Conservation (phyloP, 2,888 invertebrate genomes). For the Endotricha flammealis region DNA sequence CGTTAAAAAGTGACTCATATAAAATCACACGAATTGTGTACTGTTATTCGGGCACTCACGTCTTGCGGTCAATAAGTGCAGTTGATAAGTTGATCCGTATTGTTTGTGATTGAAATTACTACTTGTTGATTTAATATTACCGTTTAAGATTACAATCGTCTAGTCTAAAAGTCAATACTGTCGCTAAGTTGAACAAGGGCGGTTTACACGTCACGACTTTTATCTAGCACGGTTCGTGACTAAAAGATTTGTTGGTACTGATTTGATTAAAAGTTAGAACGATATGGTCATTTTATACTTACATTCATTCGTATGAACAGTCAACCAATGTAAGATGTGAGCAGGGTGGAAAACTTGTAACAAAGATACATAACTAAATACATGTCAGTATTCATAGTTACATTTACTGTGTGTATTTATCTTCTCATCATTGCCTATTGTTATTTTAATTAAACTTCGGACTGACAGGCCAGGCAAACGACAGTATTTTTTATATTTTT, state of each 20-base stretch:
- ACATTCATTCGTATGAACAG: no score
- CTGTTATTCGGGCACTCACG: constrained; percentile 36
- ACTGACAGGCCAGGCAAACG: no score
- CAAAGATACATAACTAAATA: no score
- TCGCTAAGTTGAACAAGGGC: neutral
- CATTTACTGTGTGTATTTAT: no score
- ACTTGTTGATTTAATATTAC: constrained; percentile 38
- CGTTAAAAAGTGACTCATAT: constrained; percentile 28
- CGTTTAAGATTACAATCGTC: constrained; percentile 37
- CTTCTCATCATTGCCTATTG: no score
- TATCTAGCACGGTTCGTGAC: neutral
- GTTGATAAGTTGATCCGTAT: constrained; percentile 38
- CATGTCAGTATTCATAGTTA: no score
- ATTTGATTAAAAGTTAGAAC: no score
- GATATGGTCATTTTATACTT: no score
- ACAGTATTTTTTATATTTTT: no score
- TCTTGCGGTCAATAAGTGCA: constrained; percentile 38
- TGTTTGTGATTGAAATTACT: constrained; percentile 43
- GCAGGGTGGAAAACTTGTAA: no score
- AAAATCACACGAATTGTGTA: constrained; percentile 25
- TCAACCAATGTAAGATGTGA: no score
- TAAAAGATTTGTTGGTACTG: neutral
- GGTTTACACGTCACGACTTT: constrained; percentile 4
- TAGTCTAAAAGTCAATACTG: constrained; percentile 21
- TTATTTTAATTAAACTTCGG: no score